Base-by-base conservation (phyloP, 2,797 vertebrate species). In the Carduelis carduelis region DNA sequence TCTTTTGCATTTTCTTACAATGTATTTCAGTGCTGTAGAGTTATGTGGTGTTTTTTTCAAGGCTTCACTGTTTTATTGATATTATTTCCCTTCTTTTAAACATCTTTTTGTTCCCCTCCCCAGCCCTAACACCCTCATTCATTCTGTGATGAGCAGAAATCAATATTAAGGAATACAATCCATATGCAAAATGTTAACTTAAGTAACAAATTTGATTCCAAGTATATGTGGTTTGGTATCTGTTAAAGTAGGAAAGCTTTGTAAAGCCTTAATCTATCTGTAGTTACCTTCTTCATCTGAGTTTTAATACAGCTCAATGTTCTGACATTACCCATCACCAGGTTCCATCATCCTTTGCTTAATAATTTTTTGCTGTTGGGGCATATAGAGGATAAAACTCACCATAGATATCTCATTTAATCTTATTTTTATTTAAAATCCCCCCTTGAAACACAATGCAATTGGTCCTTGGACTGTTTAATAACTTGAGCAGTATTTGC, bases 1-100 rank as follows among this genome's bases (percentile, higher is more conserved):
- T 96, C 85, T 93, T 66, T 70, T 95, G 47, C 77, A 80, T 95
- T 97, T 95, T 95, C 90, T 92, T 95, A 86, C 59, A 53, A 37
- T 53, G n/a, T 43, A 64, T 79, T 90, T 82, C 52, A 60, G 53
- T 64, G 34, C 14, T 85, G 30, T 65, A 87, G n/a, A 69, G 24
- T 72, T 87, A 50, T 70, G 63, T 71, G 41, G 34, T 69, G 11
- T 70, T 47, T 85, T 93, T 94, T 75, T 30, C 74, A 74, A 69
- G 56, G 21, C 41, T 84, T 93, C 55, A 41, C 19, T 85, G 9
- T 79, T 96, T 90, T 69, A 59, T 41, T 63, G 41, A 11, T 75
- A 57, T 6, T 78, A 35, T 78, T 94, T 69, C 21, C 57, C n/a
- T 50, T 23, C 39, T 68, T 86, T 78, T 43, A 72, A 79, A 47